phyloP scores from a whole-genome alignment of 30 jellyfish, hydroid and myxozoan genomes.

The Aurelia coerulea region DNA sequence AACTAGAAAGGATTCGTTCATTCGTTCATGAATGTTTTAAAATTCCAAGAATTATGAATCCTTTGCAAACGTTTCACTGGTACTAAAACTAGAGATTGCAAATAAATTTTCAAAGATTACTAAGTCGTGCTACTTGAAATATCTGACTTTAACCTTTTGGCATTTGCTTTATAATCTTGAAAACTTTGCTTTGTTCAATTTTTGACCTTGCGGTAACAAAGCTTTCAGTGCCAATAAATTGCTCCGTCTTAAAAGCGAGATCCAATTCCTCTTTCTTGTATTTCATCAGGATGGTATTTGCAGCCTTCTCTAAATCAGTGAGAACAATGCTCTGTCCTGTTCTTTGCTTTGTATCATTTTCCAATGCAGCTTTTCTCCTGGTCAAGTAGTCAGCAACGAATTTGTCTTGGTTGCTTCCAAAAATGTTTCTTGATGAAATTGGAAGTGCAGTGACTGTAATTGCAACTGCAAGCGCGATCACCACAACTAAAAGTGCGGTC shows the following conservation, averaged over 20 bases:
- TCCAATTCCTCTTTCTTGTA: slow-evolving; percentile 75
- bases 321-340: slow-evolving; percentile 68
- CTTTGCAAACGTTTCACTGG: too few species aligned
- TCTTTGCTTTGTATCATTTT: slow-evolving; percentile 36
- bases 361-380: slow-evolving; percentile 2
- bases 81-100: too few species aligned
- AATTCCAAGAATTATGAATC: too few species aligned
- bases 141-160: slow-evolving; percentile 74
- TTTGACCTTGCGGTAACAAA: slow-evolving; percentile 55
- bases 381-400: slow-evolving; percentile 26
- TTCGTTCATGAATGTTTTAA: too few species aligned
- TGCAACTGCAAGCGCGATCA: too few species aligned
- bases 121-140: neutral
- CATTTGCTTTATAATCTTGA: slow-evolving; percentile 71
- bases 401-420: neutral
- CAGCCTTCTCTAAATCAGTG: slow-evolving; percentile 62
- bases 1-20: too few species aligned
- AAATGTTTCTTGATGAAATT: too few species aligned
- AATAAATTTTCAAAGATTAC: too few species aligned
- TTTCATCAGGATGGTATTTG: slow-evolving; percentile 52
- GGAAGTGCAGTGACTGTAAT: too few species aligned
- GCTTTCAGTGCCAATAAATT: slow-evolving; percentile 61
- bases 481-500: too few species aligned
- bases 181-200: slow-evolving; percentile 72
- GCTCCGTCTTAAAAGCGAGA: slow-evolving; percentile 30